A percentile compares a stretch with the other conserved stretches of the same genome.
Evolutionary conservation across 2,797 vertebrate genomes (phyloP).

Genomic region (Pelochelys cantorii): DNA sequence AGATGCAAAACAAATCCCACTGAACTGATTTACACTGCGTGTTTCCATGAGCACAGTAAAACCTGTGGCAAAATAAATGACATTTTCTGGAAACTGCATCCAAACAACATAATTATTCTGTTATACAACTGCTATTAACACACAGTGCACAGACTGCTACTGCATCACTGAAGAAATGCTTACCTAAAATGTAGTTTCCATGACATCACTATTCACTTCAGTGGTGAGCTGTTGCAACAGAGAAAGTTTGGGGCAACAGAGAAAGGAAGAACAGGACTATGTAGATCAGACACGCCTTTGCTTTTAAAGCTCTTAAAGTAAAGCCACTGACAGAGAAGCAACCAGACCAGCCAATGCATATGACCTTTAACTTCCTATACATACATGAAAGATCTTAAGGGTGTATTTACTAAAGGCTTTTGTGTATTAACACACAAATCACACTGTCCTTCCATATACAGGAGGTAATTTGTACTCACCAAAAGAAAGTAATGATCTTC

Average conservation of each 20-base stretch:
- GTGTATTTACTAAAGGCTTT: neutral
- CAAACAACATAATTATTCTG: neutral
- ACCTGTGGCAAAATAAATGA: neutral
- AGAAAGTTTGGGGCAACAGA: neutral
- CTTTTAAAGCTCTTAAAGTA: neutral
- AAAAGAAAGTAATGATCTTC: constrained; percentile 98
- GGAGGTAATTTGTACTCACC: constrained; percentile 79
- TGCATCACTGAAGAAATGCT: constrained; percentile 8
- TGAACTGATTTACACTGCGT: neutral
- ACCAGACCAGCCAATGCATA: neutral
- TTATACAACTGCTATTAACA: neutral
- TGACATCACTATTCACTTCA: neutral
- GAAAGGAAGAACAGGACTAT: neutral
- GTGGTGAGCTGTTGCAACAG: neutral
- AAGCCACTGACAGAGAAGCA: neutral
- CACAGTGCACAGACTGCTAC: neutral
- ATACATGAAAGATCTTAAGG: neutral
- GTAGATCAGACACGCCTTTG: neutral
- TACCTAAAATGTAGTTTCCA: constrained; percentile 14
- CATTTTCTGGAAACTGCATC: neutral
- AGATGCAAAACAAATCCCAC: neutral
- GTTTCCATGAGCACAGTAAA: neutral
- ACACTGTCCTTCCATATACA: accelerated
- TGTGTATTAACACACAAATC: neutral
- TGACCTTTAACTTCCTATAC: neutral